Evolutionary conservation across 1,140 invertebrate genomes (phyloP).

Genomic region (Ceratina australensis): DNA sequence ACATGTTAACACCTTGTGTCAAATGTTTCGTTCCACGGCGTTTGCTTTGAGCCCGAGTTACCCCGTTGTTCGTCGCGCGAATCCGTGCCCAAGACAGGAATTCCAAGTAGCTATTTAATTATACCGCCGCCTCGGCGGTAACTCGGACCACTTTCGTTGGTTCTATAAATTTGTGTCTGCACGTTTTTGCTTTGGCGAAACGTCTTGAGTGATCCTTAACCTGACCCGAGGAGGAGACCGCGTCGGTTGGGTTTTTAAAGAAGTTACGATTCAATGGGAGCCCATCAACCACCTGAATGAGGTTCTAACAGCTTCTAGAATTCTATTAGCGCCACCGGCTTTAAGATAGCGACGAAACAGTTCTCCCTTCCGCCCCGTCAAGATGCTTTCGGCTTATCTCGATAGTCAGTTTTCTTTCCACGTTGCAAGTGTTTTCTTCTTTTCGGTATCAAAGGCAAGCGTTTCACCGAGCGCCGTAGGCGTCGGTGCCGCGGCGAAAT

Average conservation of each 20-base stretch:
- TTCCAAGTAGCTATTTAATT: not conserved
- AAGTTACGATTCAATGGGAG: conserved; percentile 33
- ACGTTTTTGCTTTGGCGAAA: not conserved
- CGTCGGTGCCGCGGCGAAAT: not conserved
- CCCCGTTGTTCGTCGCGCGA: not conserved
- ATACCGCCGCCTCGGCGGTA: not conserved
- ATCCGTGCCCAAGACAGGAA: not conserved
- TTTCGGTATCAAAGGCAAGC: not conserved
- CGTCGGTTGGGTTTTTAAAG: conserved; percentile 25
- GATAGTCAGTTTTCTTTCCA: not conserved
- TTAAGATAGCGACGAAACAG: conserved; percentile 22
- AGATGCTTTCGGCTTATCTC: conserved; percentile 13
- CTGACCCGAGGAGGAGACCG: not conserved
- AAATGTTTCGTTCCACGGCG: conserved; percentile 28
- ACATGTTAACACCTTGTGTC: conserved; percentile 56
- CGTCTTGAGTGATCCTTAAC: not conserved
- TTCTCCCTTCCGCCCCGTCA: too few relatives aligned
- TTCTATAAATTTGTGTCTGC: not conserved
- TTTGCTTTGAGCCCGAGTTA: not conserved
- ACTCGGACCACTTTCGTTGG: not conserved
- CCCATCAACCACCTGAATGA: conserved; percentile 30
- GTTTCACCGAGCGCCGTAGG: not conserved
- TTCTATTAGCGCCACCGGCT: conserved; percentile 19
- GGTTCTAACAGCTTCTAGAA: conserved; percentile 40
- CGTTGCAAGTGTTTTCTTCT: not conserved